These are phyloP conservation scores for Monodelphis domestica DNA, from an alignment of 2,797 vertebrate species.

Conservation along the genomic window DNA sequence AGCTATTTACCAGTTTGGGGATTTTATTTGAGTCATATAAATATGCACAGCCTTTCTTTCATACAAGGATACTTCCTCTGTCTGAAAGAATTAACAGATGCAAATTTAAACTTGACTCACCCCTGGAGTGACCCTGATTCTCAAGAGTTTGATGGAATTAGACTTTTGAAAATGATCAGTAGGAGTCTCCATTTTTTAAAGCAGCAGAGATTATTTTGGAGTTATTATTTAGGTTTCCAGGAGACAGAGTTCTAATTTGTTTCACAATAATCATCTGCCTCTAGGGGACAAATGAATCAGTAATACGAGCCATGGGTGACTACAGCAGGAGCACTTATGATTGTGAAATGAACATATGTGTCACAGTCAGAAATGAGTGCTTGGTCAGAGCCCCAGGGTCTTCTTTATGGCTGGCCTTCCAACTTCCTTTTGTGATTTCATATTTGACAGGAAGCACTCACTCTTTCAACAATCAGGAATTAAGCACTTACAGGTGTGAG, in stretches of 20 bases:
- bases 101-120: neutral
- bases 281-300: neutral
- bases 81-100: neutral
- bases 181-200: neutral
- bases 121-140: neutral
- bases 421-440: neutral
- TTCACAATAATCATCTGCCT: slow-evolving; percentile 27
- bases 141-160: neutral
- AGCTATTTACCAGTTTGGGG: neutral
- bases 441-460: neutral
- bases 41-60: neutral
- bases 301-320: neutral
- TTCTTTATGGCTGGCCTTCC: neutral
- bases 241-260: neutral
- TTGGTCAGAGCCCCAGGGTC: slow-evolving; percentile 1
- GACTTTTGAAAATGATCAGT: neutral
- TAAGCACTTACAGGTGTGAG: neutral
- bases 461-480: neutral
- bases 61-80: neutral
- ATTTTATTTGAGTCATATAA: neutral
- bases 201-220: neutral
- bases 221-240: neutral
- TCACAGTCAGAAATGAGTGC: neutral
- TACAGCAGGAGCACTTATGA: neutral
- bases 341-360: slow-evolving; percentile 7